These are phyloP conservation scores for Choreutis nemorana DNA, from an alignment of 2,888 invertebrate genomes.

Conservation along the genomic window DNA sequence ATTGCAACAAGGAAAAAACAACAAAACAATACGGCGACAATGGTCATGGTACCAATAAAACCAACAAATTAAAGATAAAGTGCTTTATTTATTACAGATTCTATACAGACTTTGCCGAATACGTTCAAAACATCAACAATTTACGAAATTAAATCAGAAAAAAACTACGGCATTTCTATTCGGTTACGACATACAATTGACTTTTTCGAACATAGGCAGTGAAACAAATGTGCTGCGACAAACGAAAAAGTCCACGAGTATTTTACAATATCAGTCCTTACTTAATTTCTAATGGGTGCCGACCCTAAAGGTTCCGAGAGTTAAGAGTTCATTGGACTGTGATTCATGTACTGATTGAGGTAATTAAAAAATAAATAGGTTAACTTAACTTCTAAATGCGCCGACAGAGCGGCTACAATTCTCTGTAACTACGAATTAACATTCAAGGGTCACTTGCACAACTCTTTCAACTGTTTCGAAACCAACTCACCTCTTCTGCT, in stretches of 20 bases:
- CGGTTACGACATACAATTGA: conserved; percentile 13
- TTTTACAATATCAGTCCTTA: conserved; percentile 58
- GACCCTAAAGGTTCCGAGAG: conserved; percentile 16
- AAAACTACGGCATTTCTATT: too few species aligned
- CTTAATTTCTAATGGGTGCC: conserved; percentile 46
- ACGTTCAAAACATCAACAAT: conserved; percentile 54
- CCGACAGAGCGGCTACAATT: conserved; percentile 13
- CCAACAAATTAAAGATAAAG: conserved; percentile 44
- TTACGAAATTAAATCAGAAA: conserved; percentile 29
- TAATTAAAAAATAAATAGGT: conserved; percentile 45
- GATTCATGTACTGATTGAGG: conserved; percentile 18
- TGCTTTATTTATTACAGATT: conserved; percentile 58
- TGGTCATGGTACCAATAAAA: too few species aligned
- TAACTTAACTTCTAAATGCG: conserved; percentile 29
- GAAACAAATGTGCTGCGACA: conserved; percentile 20
- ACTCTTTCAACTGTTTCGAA: too few species aligned
- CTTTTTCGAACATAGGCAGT: conserved; percentile 31
- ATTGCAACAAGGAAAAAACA: too few species aligned
- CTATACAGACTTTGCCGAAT: conserved; percentile 53
- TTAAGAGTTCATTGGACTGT: conserved; percentile 16
- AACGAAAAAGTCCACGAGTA: conserved; percentile 24
- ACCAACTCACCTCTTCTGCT: too few species aligned
- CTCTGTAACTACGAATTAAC: too few species aligned
- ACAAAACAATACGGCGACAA: too few species aligned
- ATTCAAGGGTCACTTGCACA: too few species aligned